Percentiles rank a stretch among this genome's conserved stretches.
These are phyloP conservation scores for Rhagonycha lutea DNA, from an alignment of 2,888 invertebrate genomes.

Conservation along the genomic window DNA sequence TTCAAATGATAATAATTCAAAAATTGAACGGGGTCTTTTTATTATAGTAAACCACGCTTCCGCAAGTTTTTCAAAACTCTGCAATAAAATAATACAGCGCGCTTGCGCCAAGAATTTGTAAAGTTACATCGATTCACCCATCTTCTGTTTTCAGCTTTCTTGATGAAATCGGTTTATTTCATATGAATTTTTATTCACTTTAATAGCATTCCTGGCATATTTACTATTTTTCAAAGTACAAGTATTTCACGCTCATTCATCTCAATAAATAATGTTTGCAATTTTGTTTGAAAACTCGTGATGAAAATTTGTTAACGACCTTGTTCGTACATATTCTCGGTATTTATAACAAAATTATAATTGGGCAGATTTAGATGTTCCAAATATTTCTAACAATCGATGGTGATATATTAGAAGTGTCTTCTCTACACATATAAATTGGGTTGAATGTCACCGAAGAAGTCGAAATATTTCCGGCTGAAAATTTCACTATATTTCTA, in stretches of 20 bases:
- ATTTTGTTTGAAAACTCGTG: background rate
- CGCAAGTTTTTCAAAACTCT: background rate
- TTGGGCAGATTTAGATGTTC: background rate
- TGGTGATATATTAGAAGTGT: background rate
- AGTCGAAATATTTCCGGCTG: background rate
- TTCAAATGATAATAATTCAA: background rate
- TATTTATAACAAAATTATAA: background rate
- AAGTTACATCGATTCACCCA: background rate
- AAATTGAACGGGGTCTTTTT: background rate
- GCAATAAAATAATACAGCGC: background rate
- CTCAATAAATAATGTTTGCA: background rate
- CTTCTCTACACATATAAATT: background rate
- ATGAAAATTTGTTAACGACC: background rate
- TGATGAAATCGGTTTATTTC: background rate
- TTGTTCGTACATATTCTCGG: background rate
- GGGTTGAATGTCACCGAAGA: background rate
- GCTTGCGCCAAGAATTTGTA: background rate
- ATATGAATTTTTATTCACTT: background rate
- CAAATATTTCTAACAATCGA: background rate
- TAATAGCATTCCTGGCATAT: background rate
- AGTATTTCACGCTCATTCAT: background rate
- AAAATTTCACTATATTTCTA: background rate
- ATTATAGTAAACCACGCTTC: background rate
- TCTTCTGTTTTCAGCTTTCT: background rate
- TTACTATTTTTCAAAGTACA: background rate